phyloP scores from a whole-genome alignment of 2,113 vertebrate species.

The Dendropsophus ebraccatus region DNA sequence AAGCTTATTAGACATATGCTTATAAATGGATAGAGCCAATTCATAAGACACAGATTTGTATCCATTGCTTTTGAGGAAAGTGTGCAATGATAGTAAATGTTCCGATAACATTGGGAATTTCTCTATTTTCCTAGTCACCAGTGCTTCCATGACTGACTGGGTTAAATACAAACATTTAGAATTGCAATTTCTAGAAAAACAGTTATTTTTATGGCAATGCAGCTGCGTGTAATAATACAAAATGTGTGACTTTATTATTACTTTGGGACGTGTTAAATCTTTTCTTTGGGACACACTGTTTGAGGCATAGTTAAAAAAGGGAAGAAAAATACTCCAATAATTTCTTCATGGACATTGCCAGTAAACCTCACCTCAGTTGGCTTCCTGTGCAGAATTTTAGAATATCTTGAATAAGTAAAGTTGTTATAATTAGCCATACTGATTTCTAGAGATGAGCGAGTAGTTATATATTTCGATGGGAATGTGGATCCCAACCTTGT shows the following conservation, averaged over 20 bases:
- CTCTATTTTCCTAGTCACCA: not conserved
- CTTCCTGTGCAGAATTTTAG: not conserved
- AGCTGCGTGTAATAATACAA: constrained; percentile 56
- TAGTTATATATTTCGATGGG: too few species aligned
- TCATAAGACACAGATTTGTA: not conserved
- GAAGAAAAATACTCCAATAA: constrained; percentile 33
- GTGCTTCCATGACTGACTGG: not conserved
- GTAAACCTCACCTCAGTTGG: constrained; percentile 22
- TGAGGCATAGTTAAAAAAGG: constrained; percentile 23
- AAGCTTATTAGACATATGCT: constrained; percentile 13
- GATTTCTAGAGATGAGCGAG: too few species aligned
- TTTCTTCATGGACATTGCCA: constrained; percentile 7
- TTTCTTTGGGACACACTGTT: constrained; percentile 38
- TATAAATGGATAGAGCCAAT: not conserved
- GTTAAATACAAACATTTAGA: constrained; percentile 55
- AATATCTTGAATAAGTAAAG: not conserved
- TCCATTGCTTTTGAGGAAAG: not conserved
- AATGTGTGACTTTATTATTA: constrained; percentile 57
- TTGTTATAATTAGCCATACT: constrained; percentile 17
- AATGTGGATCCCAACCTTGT: too few species aligned
- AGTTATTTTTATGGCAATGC: constrained; percentile 53
- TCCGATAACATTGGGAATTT: not conserved
- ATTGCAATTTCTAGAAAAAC: constrained; percentile 37
- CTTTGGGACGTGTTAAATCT: constrained; percentile 43
- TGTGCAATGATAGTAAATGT: not conserved